Conservation (phyloP, 2,797 vertebrate species). For the Spinus pinus region DNA sequence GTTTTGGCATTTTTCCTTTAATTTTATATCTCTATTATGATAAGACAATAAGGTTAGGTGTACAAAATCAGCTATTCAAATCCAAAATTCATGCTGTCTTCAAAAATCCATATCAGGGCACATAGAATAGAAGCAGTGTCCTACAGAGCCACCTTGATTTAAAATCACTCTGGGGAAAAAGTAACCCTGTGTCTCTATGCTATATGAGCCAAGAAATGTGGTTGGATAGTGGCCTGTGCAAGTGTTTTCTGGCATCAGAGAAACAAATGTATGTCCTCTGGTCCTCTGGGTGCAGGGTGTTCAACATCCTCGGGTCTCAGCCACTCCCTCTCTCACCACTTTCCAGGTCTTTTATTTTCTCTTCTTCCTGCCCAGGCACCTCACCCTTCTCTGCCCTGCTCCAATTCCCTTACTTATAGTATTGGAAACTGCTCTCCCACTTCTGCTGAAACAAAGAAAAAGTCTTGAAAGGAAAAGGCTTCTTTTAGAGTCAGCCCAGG, state of each 20-base stretch:
- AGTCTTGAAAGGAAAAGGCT: not conserved
- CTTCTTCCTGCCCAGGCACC: not conserved
- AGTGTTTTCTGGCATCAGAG: not conserved
- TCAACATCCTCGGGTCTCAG: accelerated
- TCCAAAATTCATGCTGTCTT: not conserved
- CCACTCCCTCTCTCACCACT: not conserved
- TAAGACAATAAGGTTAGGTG: not conserved
- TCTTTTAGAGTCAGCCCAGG: not conserved
- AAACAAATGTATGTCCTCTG: not conserved
- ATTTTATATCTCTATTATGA: not conserved
- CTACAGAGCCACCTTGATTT: not conserved
- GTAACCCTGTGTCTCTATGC: not conserved
- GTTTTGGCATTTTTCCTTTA: not conserved
- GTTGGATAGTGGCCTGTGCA: not conserved
- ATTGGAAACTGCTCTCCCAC: not conserved
- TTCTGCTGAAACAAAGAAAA: not conserved
- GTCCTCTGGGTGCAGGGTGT: not conserved
- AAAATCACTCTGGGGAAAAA: not conserved
- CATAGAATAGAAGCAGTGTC: not conserved
- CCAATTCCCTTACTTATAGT: not conserved
- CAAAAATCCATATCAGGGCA: not conserved
- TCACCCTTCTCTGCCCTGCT: not conserved
- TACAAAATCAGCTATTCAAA: not conserved
- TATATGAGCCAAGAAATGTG: not conserved
- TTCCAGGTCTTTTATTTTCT: not conserved